These are phyloP conservation scores for Myiotriccus ornatus DNA, from an alignment of 2,797 vertebrate species.

Conservation along the genomic window DNA sequence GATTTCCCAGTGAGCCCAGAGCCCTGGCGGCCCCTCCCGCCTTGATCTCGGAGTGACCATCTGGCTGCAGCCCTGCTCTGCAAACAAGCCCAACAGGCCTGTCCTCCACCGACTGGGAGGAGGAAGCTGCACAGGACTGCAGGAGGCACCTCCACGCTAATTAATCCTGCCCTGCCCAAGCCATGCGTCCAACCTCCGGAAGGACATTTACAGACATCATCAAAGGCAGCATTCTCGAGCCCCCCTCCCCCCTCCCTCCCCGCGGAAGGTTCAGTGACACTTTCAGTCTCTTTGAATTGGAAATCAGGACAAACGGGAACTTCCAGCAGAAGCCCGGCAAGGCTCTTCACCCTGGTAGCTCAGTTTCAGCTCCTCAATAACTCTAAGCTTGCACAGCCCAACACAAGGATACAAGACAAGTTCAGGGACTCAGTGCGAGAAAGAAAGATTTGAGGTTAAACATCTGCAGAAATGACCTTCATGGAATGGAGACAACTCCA, in stretches of 20 bases:
- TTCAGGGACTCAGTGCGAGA: neutral
- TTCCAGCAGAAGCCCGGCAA: constrained; percentile 25
- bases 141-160: constrained; percentile 12
- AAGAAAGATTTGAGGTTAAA: neutral
- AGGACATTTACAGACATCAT: constrained; percentile 33
- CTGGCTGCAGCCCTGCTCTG: constrained; percentile 24
- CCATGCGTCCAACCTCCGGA: neutral
- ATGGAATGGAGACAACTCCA: neutral
- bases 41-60: constrained; percentile 33
- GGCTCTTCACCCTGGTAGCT: neutral
- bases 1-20: neutral
- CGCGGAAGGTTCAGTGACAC: constrained; percentile 40
- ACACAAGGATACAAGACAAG: neutral
- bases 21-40: neutral
- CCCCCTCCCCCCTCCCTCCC: neutral
- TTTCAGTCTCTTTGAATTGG: constrained; percentile 54
- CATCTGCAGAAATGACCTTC: neutral
- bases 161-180: constrained; percentile 11
- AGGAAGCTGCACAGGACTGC: neutral
- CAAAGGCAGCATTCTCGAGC: constrained; percentile 38
- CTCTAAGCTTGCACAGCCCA: neutral
- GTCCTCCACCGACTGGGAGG: neutral
- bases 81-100: constrained; percentile 4
- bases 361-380: neutral
- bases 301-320: constrained; percentile 53